A percentile compares a stretch with the other conserved stretches of the same genome.
Evolutionary conservation across 2,797 vertebrate genomes (phyloP).

Genomic region (Caiman crocodilus): DNA sequence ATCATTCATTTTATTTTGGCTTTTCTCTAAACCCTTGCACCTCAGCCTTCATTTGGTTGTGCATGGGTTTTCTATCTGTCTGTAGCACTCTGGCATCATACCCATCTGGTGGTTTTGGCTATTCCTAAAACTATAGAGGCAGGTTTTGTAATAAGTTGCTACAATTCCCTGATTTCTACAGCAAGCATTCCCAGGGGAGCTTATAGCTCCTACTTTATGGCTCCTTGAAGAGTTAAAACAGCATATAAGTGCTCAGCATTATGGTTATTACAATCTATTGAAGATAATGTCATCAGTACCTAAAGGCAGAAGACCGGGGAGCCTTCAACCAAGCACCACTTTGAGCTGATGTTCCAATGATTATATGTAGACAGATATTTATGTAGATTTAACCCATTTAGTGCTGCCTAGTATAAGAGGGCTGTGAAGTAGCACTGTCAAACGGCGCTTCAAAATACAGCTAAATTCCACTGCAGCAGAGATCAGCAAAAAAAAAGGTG

Average conservation of each 20-base stretch:
- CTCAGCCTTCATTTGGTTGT: not conserved
- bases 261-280: not conserved
- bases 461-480: not conserved
- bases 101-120: not conserved
- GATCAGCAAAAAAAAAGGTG: not conserved
- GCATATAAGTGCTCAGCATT: fast-evolving
- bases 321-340: not conserved
- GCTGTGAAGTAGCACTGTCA: fast-evolving
- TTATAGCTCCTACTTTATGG: fast-evolving
- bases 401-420: constrained; percentile 10
- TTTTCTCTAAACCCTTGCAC: fast-evolving
- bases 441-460: not conserved
- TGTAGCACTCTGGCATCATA: fast-evolving
- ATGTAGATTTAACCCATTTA: not conserved
- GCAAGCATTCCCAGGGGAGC: fast-evolving
- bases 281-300: not conserved
- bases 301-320: not conserved
- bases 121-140: fast-evolving
- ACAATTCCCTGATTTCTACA: fast-evolving
- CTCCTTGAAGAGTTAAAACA: not conserved
- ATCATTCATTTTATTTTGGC: fast-evolving
- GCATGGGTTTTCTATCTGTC: fast-evolving
- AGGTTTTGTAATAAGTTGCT: fast-evolving
- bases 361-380: constrained; percentile 26
- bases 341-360: not conserved